Evolutionary conservation across 2,888 invertebrate genomes (phyloP).

Genomic region (Heterodera filipjevi): DNA sequence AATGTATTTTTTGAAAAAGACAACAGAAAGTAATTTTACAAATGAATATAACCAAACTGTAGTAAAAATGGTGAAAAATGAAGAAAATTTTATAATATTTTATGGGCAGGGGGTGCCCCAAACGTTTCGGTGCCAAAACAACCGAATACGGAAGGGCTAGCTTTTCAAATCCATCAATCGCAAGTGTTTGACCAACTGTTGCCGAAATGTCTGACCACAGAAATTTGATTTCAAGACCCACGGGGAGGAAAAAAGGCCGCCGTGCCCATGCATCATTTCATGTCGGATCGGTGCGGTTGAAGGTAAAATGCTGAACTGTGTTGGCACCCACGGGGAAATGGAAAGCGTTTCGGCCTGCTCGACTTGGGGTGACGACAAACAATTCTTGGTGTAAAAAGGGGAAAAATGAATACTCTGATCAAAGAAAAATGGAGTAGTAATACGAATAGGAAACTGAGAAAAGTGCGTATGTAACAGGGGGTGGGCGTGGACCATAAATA

Average conservation of each 20-base stretch:
- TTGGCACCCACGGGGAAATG: conserved; percentile 91
- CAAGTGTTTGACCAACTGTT: conserved; percentile 40
- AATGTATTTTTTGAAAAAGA: too few species aligned
- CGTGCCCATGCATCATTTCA: conserved; percentile 47
- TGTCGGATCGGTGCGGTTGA: conserved; percentile 74
- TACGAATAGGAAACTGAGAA: too few species aligned
- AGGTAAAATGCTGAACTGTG: conserved; percentile 84
- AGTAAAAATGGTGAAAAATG: too few species aligned
- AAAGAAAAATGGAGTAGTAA: not conserved
- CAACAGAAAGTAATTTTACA: too few species aligned
- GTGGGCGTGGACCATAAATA: too few species aligned
- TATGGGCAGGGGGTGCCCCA: too few species aligned
- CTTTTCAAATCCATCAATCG: not conserved
- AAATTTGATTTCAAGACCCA: conserved; percentile 58
- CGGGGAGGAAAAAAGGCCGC: conserved; percentile 57
- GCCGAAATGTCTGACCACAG: conserved; percentile 43
- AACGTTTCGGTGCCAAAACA: too few species aligned
- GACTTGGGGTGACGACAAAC: conserved; percentile 26
- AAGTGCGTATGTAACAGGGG: too few species aligned
- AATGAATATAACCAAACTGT: too few species aligned
- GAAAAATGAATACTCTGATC: not conserved
- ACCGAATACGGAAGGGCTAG: too few species aligned
- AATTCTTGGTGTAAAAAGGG: conserved; percentile 2
- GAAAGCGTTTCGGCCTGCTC: conserved; percentile 81
- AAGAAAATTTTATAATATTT: too few species aligned